Percentiles rank a stretch among this genome's conserved stretches.
Conservation (phyloP, 2,888 invertebrate genomes). For the Latheticus oryzae region DNA sequence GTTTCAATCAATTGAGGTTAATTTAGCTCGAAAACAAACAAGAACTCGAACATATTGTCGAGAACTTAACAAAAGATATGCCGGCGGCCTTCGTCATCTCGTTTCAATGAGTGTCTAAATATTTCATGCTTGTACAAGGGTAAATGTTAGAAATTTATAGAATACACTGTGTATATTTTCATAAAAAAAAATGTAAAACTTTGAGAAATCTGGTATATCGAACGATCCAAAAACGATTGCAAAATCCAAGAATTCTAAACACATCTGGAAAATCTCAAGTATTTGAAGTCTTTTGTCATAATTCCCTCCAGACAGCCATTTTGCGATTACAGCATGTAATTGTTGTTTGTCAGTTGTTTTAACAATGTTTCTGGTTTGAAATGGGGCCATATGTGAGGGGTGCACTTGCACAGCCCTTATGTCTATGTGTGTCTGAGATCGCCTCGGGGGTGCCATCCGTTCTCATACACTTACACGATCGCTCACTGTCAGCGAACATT, state of each 20-base stretch:
- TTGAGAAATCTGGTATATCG: too few relatives aligned
- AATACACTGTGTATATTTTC: too few relatives aligned
- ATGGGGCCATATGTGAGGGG: conserved; percentile 40
- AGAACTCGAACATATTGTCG: conserved; percentile 33
- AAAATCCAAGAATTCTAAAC: too few relatives aligned
- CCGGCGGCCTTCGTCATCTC: conserved; percentile 24
- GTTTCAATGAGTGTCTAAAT: conserved; percentile 12
- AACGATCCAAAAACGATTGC: too few relatives aligned
- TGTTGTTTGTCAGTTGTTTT: conserved; percentile 21
- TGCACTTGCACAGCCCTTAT: conserved; percentile 16
- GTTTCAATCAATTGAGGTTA: conserved; percentile 48
- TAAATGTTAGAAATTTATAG: too few relatives aligned
- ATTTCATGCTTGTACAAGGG: conserved; percentile 17
- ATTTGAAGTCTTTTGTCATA: too few relatives aligned
- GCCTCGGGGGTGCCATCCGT: conserved; percentile 41
- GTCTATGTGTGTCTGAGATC: conserved; percentile 34
- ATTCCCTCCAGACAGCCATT: too few relatives aligned
- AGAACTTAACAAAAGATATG: conserved; percentile 28
- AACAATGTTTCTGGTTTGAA: conserved; percentile 7
- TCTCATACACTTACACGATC: conserved; percentile 48
- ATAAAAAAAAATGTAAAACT: too few relatives aligned
- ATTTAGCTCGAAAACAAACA: conserved; percentile 44
- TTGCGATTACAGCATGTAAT: conserved; percentile 28
- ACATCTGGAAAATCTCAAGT: too few relatives aligned
- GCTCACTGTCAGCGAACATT: conserved; percentile 59